Base-by-base conservation (phyloP, 2,113 vertebrate species). In the Salvelinus fontinalis region DNA sequence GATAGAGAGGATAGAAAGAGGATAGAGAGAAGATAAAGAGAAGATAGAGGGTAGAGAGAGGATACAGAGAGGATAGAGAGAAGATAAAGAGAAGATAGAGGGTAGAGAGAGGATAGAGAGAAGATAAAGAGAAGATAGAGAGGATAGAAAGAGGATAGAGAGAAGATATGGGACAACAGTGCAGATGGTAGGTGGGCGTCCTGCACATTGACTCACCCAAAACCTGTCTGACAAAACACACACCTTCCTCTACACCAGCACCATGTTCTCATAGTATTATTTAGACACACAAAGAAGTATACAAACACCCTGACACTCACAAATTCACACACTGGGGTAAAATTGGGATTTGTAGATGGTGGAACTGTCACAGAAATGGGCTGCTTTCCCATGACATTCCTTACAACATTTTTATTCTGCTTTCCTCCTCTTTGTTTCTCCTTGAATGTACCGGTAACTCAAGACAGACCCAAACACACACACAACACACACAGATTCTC, bases 181-280 rank as follows among this genome's bases (percentile, higher is more conserved):
- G 54, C 78, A 75, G 73, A 80, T 26, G 78, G 78, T 59, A 54
- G 44, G 73, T 80, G 78, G 78, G 78, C 60, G 67, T 71, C 65
- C 51, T 54, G 20, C 34, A 48, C 39, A 20, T n/a, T 73, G 31
- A 51, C 31, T 51, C 59, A 62, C 59, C 8, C 71, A 79, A 79
- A 73, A 74, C 64, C 77, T 76, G 65, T 74, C 66, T 62, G 71
- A 73, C 71, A 31, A 64, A 68, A 78, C 31, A 22, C n/a, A 62
- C 59, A 62, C 59, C 59, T 62, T 62, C 59, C n/a, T 62, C 18
- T 62, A 44, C 3, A 22, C 18, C 18, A 62, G 59, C 51, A 54
- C 51, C 51, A 14, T 54, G 51, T 54, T 54, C 51, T 54, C 51
- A 54, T 54, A 54, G 16, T 54, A 54, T 54, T 54, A 54, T 44